Evolutionary conservation across 2,113 vertebrate genomes (phyloP).

Genomic region (Chitala chitala): DNA sequence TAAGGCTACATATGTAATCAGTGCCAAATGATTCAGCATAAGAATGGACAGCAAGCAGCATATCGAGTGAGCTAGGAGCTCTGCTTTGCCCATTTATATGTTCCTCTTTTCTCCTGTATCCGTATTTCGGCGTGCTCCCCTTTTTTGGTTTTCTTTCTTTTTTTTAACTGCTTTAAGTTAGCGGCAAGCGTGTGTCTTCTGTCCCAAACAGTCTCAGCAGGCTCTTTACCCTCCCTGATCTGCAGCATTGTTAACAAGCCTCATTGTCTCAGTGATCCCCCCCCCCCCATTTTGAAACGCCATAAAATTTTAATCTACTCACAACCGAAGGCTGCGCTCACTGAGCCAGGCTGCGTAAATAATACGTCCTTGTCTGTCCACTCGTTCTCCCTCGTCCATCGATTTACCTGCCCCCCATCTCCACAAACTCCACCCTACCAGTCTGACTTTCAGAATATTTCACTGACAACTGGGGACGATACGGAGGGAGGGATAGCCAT

Average conservation of each 20-base stretch:
- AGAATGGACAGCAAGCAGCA: background rate
- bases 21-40: background rate
- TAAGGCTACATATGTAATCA: slow-evolving; percentile 2
- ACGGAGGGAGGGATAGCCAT: slow-evolving; percentile 32
- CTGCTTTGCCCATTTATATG: background rate
- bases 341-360: slow-evolving; percentile 35
- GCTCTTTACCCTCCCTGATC: background rate
- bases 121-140: background rate
- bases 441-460: slow-evolving; percentile 28
- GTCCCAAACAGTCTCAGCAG: background rate
- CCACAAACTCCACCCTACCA: slow-evolving; percentile 2
- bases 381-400: slow-evolving; percentile 34
- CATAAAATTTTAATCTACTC: slow-evolving; percentile 39
- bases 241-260: background rate
- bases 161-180: background rate
- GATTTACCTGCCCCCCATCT: slow-evolving; percentile 40
- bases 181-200: background rate
- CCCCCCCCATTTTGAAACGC: slow-evolving; percentile 33
- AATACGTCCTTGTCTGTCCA: slow-evolving; percentile 31
- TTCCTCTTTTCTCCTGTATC: background rate
- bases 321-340: slow-evolving; percentile 26
- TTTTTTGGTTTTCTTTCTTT: background rate
- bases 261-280: slow-evolving; percentile 19
- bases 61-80: background rate
- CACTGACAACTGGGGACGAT: slow-evolving; percentile 35